Conservation (phyloP, 2,113 vertebrate genomes). For the Balaeniceps rex region DNA sequence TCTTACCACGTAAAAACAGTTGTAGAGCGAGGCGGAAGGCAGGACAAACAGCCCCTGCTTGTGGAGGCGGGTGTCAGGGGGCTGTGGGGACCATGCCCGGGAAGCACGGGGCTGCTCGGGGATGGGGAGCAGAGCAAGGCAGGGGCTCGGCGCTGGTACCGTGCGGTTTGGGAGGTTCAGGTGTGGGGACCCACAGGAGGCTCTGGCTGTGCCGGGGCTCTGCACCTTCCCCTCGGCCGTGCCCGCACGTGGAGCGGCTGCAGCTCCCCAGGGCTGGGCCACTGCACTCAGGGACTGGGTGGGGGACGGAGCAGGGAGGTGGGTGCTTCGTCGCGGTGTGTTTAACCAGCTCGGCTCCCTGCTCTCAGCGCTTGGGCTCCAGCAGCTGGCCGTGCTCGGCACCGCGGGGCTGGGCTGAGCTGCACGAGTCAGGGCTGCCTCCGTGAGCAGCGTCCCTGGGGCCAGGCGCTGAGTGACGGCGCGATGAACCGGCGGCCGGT, state of each 20-base stretch:
- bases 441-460: neutral
- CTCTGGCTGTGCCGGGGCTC: too few species aligned
- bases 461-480: neutral
- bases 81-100: fast-evolving
- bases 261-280: too few species aligned
- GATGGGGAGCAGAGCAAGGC: neutral
- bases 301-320: neutral
- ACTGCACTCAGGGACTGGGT: neutral
- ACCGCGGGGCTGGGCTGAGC: neutral
- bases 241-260: fast-evolving
- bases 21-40: neutral
- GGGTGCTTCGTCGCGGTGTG: neutral
- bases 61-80: fast-evolving
- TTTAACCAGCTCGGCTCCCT: too few species aligned
- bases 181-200: too few species aligned
- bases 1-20: fast-evolving
- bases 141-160: neutral
- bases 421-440: fast-evolving
- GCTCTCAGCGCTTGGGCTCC: neutral
- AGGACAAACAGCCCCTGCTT: neutral
- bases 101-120: neutral
- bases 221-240: fast-evolving
- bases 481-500: neutral
- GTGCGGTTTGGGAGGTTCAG: neutral
- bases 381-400: neutral